These are phyloP conservation scores for Eurosta solidaginis DNA, from an alignment of 1,140 invertebrate species.

Conservation along the genomic window DNA sequence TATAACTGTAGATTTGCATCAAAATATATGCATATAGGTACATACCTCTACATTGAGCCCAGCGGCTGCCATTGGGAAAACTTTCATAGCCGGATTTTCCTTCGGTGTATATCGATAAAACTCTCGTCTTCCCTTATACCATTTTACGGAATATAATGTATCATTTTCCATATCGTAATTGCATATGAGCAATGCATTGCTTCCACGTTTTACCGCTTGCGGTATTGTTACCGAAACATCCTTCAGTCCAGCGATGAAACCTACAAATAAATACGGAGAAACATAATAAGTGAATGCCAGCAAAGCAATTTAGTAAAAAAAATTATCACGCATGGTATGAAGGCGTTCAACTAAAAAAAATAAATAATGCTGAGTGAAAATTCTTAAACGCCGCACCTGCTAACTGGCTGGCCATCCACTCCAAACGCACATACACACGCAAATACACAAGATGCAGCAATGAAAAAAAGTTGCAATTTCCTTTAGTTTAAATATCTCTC, in stretches of 20 bases:
- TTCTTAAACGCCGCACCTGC: not conserved
- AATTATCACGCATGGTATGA: not conserved
- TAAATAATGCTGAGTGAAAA: not conserved
- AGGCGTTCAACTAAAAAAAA: not conserved
- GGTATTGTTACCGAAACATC: slow-evolving; percentile 72
- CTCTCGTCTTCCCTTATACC: slow-evolving; percentile 73
- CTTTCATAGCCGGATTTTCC: slow-evolving; percentile 69
- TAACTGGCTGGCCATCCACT: not conserved
- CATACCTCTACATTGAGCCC: slow-evolving; percentile 74
- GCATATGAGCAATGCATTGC: slow-evolving; percentile 73
- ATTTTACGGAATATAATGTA: slow-evolving; percentile 81
- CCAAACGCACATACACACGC: not conserved
- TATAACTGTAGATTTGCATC: too few relatives aligned
- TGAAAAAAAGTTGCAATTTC: not conserved
- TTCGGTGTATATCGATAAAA: slow-evolving; percentile 73
- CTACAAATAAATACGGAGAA: slow-evolving; percentile 41
- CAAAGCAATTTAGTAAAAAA: not conserved
- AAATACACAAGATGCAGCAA: not conserved
- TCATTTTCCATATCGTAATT: slow-evolving; percentile 79
- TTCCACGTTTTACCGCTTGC: slow-evolving; percentile 70
- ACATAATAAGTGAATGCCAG: slow-evolving; percentile 28
- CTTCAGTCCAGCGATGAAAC: slow-evolving; percentile 64
- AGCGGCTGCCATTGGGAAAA: slow-evolving; percentile 65
- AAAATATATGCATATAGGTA: slow-evolving; percentile 42
- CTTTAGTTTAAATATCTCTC: not conserved